Evolutionary conservation across 23 tunicate species (phyloP).

Genomic region (Ascidia mentula): DNA sequence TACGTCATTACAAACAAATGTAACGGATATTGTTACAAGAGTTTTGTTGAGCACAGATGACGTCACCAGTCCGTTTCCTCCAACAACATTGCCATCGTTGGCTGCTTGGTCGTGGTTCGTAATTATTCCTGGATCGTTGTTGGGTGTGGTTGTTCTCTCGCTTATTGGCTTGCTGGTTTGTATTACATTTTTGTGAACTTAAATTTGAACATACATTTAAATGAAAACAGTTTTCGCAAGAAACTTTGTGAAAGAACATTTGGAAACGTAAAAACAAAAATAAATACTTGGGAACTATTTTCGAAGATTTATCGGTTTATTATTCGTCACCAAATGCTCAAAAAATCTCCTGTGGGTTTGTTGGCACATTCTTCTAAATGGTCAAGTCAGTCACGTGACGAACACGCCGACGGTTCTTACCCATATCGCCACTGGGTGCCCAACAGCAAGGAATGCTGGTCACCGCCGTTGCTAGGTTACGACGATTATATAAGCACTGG

Average conservation of each 20-base stretch:
- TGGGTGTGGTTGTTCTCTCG: background rate
- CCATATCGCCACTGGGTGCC: constrained; percentile 3
- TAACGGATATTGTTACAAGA: background rate
- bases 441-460: constrained; percentile 7
- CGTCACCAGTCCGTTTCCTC: background rate
- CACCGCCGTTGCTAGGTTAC: constrained; percentile 8
- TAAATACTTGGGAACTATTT: background rate
- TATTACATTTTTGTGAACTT: too few relatives aligned
- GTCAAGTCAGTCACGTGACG: background rate
- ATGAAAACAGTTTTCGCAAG: background rate
- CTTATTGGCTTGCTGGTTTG: too few relatives aligned
- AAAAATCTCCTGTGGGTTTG: background rate
- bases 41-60: background rate
- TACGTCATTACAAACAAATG: background rate
- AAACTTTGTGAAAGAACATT: background rate
- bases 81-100: background rate
- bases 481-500: background rate
- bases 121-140: constrained; percentile 9
- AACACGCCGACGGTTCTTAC: background rate
- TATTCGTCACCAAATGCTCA: background rate
- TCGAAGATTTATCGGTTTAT: background rate
- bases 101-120: constrained; percentile 11
- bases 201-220: too few relatives aligned
- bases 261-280: background rate
- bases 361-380: background rate